Conservation (phyloP, 2,113 vertebrate genomes). For the Phalacrocorax pelagicus region DNA sequence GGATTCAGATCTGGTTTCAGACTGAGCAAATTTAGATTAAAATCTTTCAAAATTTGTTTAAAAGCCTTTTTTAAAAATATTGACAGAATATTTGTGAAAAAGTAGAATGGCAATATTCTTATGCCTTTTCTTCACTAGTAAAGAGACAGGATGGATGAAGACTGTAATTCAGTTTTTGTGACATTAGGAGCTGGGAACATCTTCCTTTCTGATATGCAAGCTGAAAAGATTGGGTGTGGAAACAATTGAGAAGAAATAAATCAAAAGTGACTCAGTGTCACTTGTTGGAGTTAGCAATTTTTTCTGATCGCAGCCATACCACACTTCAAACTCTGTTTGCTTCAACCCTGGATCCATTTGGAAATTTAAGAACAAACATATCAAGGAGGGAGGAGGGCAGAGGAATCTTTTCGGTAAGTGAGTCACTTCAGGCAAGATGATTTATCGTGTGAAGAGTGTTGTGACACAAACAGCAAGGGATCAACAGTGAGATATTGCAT, state of each 20-base stretch:
- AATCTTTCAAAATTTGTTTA: background rate
- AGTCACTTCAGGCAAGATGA: slow-evolving; percentile 53
- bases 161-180: background rate
- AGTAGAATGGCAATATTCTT: background rate
- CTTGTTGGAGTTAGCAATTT: slow-evolving; percentile 31
- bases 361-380: slow-evolving; percentile 53
- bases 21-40: background rate
- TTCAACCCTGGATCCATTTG: slow-evolving; percentile 36
- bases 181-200: background rate
- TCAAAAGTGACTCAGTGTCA: background rate
- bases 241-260: slow-evolving; percentile 57
- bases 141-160: background rate
- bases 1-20: background rate
- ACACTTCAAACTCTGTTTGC: slow-evolving; percentile 51
- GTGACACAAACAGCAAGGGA: slow-evolving; percentile 57
- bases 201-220: background rate
- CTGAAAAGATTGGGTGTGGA: slow-evolving; percentile 19
- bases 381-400: background rate
- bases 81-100: background rate
- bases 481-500: background rate
- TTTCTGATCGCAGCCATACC: background rate
- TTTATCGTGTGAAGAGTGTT: slow-evolving; percentile 52
- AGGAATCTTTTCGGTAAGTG: slow-evolving; percentile 27
- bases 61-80: background rate
- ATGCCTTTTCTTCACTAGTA: background rate